phyloP scores from a whole-genome alignment of 1,140 invertebrate species.

The Metopolophium dirhodum region DNA sequence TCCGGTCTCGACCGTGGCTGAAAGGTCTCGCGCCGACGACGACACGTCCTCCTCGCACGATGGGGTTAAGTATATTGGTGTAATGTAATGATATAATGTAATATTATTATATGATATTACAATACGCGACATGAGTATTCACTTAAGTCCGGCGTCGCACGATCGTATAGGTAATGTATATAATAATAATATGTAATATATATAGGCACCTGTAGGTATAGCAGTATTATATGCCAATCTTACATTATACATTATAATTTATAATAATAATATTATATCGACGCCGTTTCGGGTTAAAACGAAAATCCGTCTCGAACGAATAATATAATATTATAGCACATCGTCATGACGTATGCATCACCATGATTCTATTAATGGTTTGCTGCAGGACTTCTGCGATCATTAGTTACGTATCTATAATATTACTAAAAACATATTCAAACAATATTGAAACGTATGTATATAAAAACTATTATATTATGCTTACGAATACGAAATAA shows the following conservation, averaged over 20 bases:
- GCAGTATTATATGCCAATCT: background rate
- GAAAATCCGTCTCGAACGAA: background rate
- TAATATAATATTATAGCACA: background rate
- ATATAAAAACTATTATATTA: too few species aligned
- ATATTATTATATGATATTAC: background rate
- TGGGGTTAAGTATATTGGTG: background rate
- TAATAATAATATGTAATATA: background rate
- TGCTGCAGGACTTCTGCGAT: too few species aligned
- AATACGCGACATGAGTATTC: background rate
- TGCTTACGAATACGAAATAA: too few species aligned
- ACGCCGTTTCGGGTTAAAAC: background rate
- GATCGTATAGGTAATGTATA: background rate
- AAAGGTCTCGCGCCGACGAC: slow-evolving; percentile 23
- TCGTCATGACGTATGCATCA: background rate
- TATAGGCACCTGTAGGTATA: background rate
- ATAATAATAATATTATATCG: background rate
- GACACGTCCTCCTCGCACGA: background rate
- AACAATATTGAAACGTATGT: too few species aligned
- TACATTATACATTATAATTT: background rate
- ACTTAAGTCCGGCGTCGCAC: background rate
- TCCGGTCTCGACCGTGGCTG: slow-evolving; percentile 34
- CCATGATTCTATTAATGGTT: background rate
- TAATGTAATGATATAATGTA: background rate
- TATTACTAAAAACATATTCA: background rate
- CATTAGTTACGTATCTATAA: background rate